These are phyloP conservation scores for Butastur rufipennis DNA, from an alignment of 2,113 vertebrate species.

Conservation along the genomic window DNA sequence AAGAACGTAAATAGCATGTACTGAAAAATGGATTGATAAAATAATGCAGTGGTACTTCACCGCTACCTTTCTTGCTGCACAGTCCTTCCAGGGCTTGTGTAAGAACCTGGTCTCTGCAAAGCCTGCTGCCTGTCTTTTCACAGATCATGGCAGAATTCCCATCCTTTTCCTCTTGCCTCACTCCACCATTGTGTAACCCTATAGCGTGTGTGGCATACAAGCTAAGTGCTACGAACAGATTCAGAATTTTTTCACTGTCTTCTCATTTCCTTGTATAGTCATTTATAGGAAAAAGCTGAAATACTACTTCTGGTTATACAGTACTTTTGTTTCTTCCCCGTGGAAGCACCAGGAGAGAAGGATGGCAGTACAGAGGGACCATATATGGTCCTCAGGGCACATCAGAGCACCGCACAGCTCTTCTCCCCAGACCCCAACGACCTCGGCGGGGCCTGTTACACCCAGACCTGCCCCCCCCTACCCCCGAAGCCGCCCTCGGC, in stretches of 20 bases:
- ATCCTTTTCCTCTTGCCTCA: background rate
- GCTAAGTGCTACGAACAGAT: background rate
- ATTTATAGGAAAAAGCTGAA: background rate
- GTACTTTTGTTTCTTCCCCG: background rate
- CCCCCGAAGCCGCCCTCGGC: background rate
- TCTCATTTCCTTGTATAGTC: background rate
- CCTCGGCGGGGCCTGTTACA: background rate
- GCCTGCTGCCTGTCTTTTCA: background rate
- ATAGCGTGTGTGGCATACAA: rapidly evolving
- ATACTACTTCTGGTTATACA: background rate
- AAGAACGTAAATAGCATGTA: background rate
- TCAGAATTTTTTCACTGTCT: background rate
- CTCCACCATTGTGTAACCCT: background rate
- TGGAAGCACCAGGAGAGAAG: background rate
- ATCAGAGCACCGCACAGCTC: rapidly evolving
- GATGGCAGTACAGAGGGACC: background rate
- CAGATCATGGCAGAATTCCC: background rate
- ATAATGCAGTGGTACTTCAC: background rate
- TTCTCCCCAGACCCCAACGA: rapidly evolving
- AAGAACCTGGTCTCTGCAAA: background rate
- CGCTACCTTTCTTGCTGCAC: background rate
- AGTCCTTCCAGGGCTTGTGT: background rate
- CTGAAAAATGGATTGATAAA: background rate
- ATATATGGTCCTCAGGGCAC: background rate
- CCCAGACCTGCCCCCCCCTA: too few relatives aligned